A percentile compares a stretch with the other conserved stretches of the same genome.
phyloP scores from a whole-genome alignment of 2,113 vertebrate genomes.

The Platysteira castanea region DNA sequence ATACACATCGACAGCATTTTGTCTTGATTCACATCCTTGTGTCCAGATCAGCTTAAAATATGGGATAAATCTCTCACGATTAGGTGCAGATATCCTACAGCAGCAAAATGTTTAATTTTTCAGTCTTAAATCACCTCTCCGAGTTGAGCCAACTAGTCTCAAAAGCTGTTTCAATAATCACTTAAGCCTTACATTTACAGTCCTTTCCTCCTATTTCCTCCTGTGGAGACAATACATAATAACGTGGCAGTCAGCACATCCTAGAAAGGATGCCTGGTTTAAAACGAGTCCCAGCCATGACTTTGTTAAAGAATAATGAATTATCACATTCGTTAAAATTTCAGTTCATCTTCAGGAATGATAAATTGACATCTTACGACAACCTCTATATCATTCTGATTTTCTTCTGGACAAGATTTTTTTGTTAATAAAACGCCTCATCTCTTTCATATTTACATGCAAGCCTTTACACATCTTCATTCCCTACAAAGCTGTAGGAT shows the following conservation, averaged over 20 bases:
- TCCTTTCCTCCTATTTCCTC: slow-evolving; percentile 14
- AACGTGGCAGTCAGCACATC: slow-evolving; percentile 41
- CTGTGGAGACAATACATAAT: slow-evolving; percentile 15
- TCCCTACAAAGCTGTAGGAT: background rate
- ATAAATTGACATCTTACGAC: slow-evolving; percentile 31
- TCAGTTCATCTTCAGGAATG: slow-evolving; percentile 15
- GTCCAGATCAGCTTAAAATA: background rate
- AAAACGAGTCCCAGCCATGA: background rate
- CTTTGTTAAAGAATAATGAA: slow-evolving; percentile 2
- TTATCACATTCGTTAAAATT: slow-evolving; percentile 28
- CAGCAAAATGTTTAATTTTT: background rate
- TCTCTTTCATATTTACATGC: background rate
- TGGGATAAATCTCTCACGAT: background rate
- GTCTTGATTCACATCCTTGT: background rate
- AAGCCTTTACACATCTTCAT: background rate
- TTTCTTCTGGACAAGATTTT: background rate
- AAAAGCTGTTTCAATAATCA: background rate
- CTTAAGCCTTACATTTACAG: slow-evolving; percentile 10
- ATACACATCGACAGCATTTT: background rate
- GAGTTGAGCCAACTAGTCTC: background rate
- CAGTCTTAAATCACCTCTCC: background rate
- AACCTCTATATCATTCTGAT: background rate
- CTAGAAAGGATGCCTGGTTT: background rate
- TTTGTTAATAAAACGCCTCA: background rate
- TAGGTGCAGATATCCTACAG: background rate